A percentile compares a stretch with the other conserved stretches of the same genome.
phyloP scores from a whole-genome alignment of 2,888 invertebrate species.

The Volucella bombylans region DNA sequence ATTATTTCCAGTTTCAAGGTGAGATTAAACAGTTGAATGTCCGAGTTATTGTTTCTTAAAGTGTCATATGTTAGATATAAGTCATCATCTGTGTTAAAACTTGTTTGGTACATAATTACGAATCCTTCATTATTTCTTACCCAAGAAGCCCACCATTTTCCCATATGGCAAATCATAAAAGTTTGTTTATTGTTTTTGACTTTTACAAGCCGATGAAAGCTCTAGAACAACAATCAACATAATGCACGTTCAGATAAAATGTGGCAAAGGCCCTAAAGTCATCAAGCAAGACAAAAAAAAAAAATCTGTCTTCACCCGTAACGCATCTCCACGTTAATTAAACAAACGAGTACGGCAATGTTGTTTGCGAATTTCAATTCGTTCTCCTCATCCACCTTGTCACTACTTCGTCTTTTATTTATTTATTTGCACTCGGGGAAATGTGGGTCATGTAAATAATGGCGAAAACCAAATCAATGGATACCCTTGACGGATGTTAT shows the following conservation, averaged over 20 bases:
- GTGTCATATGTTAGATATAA: too few relatives aligned
- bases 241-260: slow-evolving; percentile 7
- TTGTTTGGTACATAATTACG: too few relatives aligned
- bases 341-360: slow-evolving; percentile 9
- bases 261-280: background rate
- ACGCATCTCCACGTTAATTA: slow-evolving; percentile 12
- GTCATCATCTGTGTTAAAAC: too few relatives aligned
- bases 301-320: background rate
- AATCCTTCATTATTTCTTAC: too few relatives aligned
- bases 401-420: slow-evolving; percentile 6
- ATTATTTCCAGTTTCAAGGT: too few relatives aligned
- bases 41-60: too few relatives aligned
- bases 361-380: slow-evolving; percentile 29
- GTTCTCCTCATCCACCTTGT: background rate
- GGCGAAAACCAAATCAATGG: background rate
- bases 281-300: background rate
- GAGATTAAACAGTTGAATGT: too few relatives aligned
- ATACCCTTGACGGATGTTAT: slow-evolving; percentile 16
- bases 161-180: too few relatives aligned
- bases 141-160: too few relatives aligned
- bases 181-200: too few relatives aligned
- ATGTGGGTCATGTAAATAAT: slow-evolving; percentile 50
- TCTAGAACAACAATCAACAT: slow-evolving; percentile 5
- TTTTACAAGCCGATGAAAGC: background rate
- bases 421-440: slow-evolving; percentile 29